These are phyloP conservation scores for Picathartes gymnocephalus DNA, from an alignment of 2,113 vertebrate species.

Conservation along the genomic window DNA sequence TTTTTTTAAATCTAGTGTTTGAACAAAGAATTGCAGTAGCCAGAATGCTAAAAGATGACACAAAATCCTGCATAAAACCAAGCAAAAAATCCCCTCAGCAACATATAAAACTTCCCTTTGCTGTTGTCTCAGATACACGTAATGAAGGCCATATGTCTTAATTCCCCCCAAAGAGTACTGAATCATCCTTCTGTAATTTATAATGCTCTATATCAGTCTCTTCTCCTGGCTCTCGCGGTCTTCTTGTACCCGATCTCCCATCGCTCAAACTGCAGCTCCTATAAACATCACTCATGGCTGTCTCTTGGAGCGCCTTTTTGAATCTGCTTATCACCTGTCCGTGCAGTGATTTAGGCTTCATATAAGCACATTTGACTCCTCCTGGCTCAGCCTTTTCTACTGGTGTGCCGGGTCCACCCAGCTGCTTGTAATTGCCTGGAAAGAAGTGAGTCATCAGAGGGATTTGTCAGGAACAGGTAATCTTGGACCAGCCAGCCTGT, in stretches of 20 bases:
- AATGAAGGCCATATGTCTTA: constrained; percentile 20
- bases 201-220: not conserved
- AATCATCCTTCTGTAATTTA: constrained; percentile 7
- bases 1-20: not conserved
- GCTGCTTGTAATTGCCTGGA: not conserved
- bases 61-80: not conserved
- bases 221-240: not conserved
- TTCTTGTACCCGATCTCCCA: not conserved
- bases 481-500: not conserved
- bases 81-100: not conserved
- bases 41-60: not conserved
- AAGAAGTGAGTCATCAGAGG: not conserved
- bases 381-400: not conserved
- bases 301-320: not conserved
- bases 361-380: not conserved
- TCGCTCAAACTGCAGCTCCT: not conserved
- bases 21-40: not conserved
- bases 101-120: not conserved
- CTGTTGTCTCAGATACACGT: not conserved
- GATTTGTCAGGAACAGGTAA: not conserved
- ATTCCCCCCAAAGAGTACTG: constrained; percentile 7
- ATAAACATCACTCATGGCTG: not conserved
- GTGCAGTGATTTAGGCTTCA: not conserved
- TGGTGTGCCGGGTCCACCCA: not conserved
- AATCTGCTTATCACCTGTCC: not conserved